Conservation (phyloP, 2,888 invertebrate species). For the Eupithecia centaureata region DNA sequence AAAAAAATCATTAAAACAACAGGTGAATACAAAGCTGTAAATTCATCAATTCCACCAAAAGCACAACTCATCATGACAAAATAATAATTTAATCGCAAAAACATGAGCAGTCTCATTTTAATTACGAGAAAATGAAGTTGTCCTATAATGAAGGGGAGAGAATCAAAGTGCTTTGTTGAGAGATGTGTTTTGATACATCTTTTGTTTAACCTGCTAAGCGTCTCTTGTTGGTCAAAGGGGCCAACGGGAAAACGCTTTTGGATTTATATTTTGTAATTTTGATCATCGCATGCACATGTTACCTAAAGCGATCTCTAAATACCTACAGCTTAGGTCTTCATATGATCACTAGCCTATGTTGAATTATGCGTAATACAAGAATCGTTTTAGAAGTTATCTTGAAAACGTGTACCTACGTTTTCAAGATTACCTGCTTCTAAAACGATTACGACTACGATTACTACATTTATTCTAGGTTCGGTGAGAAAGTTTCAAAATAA, state of each 20-base stretch:
- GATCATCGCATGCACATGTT: too few species aligned
- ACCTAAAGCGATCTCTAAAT: too few species aligned
- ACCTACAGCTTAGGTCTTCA: too few species aligned
- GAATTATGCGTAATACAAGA: too few species aligned
- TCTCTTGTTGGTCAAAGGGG: not conserved
- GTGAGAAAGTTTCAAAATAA: not conserved
- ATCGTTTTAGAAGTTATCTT: too few species aligned
- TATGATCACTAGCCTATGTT: too few species aligned
- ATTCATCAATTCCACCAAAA: constrained; percentile 3
- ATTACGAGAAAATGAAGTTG: constrained; percentile 62
- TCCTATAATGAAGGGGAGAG: constrained; percentile 44
- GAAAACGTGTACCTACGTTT: too few species aligned
- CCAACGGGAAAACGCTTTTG: too few species aligned
- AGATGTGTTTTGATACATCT: not conserved
- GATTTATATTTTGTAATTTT: too few species aligned
- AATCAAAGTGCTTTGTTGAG: not conserved
- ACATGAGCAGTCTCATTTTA: constrained; percentile 59
- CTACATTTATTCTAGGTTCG: too few species aligned
- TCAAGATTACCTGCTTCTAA: too few species aligned
- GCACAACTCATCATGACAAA: constrained; percentile 28
- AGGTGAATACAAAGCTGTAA: constrained; percentile 1
- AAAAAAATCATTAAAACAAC: not conserved
- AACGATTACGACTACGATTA: too few species aligned
- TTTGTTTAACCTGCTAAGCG: not conserved
- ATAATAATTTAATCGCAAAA: constrained; percentile 49